phyloP scores from a whole-genome alignment of 2,113 vertebrate genomes.

The Bothrops jararaca region DNA sequence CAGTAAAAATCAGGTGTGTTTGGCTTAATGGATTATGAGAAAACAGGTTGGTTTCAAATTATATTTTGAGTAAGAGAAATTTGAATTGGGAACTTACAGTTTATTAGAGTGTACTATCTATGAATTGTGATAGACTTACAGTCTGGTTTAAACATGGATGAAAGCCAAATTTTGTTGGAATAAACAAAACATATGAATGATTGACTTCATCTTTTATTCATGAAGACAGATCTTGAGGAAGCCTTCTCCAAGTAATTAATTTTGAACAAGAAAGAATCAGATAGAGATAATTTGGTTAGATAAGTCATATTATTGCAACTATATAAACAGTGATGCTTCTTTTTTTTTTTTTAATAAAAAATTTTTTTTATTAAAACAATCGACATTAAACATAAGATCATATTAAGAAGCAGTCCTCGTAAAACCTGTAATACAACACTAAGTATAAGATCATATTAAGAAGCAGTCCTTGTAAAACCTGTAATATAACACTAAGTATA shows the following conservation, averaged over 20 bases:
- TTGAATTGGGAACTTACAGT: neutral
- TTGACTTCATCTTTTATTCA: neutral
- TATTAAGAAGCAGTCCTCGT: too few species aligned
- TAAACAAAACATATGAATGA: neutral
- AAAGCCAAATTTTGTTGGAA: neutral
- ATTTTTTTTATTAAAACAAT: too few species aligned
- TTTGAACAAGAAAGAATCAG: neutral
- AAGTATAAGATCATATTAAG: too few species aligned
- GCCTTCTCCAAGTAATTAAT: neutral
- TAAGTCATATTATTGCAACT: neutral
- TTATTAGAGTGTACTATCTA: neutral
- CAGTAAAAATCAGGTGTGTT: neutral
- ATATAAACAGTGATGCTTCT: neutral
- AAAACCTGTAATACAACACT: too few species aligned
- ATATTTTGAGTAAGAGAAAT: neutral
- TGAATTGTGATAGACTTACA: neutral
- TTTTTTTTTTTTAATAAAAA: too few species aligned
- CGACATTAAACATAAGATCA: too few species aligned
- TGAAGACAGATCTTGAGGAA: neutral
- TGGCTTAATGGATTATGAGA: neutral
- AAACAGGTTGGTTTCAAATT: neutral
- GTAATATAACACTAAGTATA: too few species aligned
- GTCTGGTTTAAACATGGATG: neutral
- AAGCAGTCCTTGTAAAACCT: too few species aligned
- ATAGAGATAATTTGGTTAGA: neutral